Conservation (phyloP, 2,888 invertebrate genomes). For the Pandemis heparana region DNA sequence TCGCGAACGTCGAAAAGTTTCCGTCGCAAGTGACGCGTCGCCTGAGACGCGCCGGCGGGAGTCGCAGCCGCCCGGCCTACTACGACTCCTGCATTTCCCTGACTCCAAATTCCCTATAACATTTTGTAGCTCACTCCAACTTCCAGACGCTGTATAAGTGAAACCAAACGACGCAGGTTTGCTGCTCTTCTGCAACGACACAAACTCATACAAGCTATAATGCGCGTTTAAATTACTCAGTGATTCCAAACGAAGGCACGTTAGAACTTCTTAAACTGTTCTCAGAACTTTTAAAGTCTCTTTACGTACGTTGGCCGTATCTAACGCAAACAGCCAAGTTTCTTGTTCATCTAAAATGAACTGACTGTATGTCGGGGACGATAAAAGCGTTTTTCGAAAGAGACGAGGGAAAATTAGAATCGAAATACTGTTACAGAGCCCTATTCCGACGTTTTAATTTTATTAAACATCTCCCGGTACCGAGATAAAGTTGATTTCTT, state of each 20-base stretch:
- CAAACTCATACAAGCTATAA: conserved; percentile 9
- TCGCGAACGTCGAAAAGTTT: conserved; percentile 58
- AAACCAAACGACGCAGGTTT: conserved; percentile 10
- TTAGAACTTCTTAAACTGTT: conserved; percentile 48
- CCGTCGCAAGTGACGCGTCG: conserved; percentile 35
- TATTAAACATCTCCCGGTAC: conserved; percentile 80
- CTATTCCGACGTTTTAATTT: conserved; percentile 80
- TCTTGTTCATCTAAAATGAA: conserved; percentile 53
- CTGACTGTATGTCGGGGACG: conserved; percentile 51
- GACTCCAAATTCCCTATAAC: conserved; percentile 43
- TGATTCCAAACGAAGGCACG: conserved; percentile 43
- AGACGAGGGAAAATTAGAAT: conserved; percentile 70
- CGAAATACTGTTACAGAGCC: conserved; percentile 72
- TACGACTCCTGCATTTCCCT: conserved; percentile 42
- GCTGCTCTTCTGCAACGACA: conserved; percentile 5
- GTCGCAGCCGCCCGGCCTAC: not conserved
- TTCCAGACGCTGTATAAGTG: conserved; percentile 39
- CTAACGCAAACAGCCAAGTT: conserved; percentile 48
- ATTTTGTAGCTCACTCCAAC: conserved; percentile 48
- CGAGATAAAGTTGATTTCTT: conserved; percentile 84
- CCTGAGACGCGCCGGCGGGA: conserved; percentile 18
- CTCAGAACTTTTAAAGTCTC: conserved; percentile 52
- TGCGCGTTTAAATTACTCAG: conserved; percentile 19
- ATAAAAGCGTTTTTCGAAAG: conserved; percentile 60
- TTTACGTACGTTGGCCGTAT: conserved; percentile 52